These are phyloP conservation scores for Melanerpes aurifrons DNA, from an alignment of 2,113 vertebrate genomes.

Conservation along the genomic window DNA sequence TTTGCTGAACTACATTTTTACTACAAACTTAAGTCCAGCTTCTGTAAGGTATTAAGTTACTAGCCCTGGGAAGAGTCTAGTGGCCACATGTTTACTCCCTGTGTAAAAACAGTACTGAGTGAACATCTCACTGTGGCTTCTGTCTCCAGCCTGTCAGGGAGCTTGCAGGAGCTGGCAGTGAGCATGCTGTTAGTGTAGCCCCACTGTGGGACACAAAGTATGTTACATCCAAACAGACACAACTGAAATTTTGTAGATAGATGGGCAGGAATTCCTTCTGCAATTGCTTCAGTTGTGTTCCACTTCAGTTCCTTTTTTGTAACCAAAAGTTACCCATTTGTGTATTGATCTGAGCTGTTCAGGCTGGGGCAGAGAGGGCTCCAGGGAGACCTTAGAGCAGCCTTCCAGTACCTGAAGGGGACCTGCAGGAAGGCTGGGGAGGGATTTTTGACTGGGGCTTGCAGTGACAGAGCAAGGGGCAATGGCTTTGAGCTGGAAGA, in stretches of 20 bases:
- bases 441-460: no score
- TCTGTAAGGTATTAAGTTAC: neutral
- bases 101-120: fast-evolving
- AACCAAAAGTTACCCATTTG: neutral
- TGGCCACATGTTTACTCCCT: fast-evolving
- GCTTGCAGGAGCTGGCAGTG: neutral
- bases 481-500: no score
- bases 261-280: neutral
- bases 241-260: neutral
- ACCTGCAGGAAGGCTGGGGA: no score
- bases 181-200: neutral
- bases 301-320: neutral
- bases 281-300: neutral
- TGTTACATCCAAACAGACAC: neutral
- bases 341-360: neutral
- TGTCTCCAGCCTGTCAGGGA: neutral
- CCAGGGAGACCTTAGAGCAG: no score
- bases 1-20: neutral
- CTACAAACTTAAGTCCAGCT: neutral
- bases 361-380: no score
- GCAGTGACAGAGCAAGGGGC: no score
- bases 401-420: no score
- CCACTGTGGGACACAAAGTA: neutral
- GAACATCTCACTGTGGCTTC: neutral
- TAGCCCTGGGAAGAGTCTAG: neutral